These are phyloP conservation scores for Clarias fuscus DNA, from an alignment of 2,797 vertebrate species.

Conservation along the genomic window DNA sequence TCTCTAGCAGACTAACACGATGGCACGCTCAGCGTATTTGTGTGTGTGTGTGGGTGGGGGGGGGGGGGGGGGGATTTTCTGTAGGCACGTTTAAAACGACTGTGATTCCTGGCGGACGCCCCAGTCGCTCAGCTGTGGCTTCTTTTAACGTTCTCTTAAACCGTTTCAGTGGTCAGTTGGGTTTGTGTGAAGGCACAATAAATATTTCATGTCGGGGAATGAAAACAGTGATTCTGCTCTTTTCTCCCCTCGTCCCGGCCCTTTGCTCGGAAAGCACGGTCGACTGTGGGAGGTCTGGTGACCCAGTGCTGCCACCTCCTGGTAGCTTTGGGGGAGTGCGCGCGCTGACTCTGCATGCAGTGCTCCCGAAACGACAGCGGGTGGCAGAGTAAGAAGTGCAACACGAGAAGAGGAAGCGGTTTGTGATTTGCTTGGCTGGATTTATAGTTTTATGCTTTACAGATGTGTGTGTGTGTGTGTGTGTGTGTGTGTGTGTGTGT, in stretches of 20 bases:
- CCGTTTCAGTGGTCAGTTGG: slow-evolving; percentile 65
- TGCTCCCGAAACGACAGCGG: slow-evolving; percentile 65
- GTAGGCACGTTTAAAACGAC: slow-evolving; percentile 66
- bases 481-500: slow-evolving; percentile 32
- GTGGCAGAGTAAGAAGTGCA: slow-evolving; percentile 69
- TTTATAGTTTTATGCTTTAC: slow-evolving; percentile 39
- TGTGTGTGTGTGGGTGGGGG: neutral
- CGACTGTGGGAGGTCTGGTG: slow-evolving; percentile 54
- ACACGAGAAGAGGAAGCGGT: slow-evolving; percentile 26
- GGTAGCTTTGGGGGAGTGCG: slow-evolving; percentile 60
- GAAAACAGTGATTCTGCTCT: slow-evolving; percentile 74
- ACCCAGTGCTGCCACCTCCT: slow-evolving; percentile 87
- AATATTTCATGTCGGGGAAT: slow-evolving; percentile 77
- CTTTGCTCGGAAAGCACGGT: slow-evolving; percentile 56
- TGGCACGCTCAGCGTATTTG: slow-evolving; percentile 50
- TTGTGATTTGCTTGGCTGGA: slow-evolving; percentile 48
- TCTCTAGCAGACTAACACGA: slow-evolving; percentile 23
- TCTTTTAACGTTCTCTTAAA: slow-evolving; percentile 69
- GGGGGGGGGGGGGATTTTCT: slow-evolving; percentile 57
- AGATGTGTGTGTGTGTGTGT: too few relatives aligned
- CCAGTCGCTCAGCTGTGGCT: slow-evolving; percentile 56
- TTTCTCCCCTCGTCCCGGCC: slow-evolving; percentile 64
- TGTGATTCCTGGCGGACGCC: slow-evolving; percentile 62
- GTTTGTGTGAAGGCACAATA: slow-evolving; percentile 71
- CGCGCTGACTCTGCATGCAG: slow-evolving; percentile 51